A percentile compares a stretch with the other conserved stretches of the same genome.
Evolutionary conservation across 2,888 invertebrate genomes (phyloP).

Genomic region (Torymus tubicola): DNA sequence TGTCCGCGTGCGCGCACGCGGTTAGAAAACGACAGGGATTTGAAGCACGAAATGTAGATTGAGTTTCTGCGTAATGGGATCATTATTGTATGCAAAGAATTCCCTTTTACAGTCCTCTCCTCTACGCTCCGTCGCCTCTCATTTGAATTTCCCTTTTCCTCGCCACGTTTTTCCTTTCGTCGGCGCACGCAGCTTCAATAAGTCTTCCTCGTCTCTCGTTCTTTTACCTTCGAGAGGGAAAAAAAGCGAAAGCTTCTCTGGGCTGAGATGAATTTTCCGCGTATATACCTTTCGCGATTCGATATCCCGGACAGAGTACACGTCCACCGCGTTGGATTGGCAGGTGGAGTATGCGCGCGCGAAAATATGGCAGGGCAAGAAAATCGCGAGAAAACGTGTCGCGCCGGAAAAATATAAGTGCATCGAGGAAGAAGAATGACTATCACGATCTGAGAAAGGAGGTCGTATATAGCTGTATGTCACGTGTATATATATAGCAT

Average conservation of each 20-base stretch:
- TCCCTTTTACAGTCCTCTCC: background rate
- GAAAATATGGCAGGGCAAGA: background rate
- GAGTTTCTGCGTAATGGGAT: conserved; percentile 24
- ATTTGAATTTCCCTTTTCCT: conserved; percentile 21
- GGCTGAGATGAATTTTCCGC: too few species aligned
- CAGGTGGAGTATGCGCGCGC: background rate
- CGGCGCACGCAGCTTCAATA: background rate
- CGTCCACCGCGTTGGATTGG: background rate
- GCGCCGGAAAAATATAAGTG: too few species aligned
- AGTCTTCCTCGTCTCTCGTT: too few species aligned
- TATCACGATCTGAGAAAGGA: conserved; percentile 6
- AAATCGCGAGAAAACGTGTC: too few species aligned
- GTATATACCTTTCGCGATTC: too few species aligned
- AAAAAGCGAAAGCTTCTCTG: too few species aligned
- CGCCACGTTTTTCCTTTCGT: background rate
- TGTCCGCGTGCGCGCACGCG: too few species aligned
- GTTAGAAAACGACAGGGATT: conserved; percentile 25
- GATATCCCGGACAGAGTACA: too few species aligned
- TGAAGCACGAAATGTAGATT: conserved; percentile 23
- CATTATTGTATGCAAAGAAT: conserved; percentile 36
- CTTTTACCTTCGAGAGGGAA: too few species aligned
- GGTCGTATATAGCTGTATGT: background rate
- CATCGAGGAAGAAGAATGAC: conserved; percentile 14
- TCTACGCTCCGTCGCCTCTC: background rate
- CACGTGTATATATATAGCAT: too few species aligned